Evolutionary conservation across 1,140 invertebrate genomes (phyloP), one percentile per base, ranked within the genome.

Genomic region (Myzus persicae): DNA sequence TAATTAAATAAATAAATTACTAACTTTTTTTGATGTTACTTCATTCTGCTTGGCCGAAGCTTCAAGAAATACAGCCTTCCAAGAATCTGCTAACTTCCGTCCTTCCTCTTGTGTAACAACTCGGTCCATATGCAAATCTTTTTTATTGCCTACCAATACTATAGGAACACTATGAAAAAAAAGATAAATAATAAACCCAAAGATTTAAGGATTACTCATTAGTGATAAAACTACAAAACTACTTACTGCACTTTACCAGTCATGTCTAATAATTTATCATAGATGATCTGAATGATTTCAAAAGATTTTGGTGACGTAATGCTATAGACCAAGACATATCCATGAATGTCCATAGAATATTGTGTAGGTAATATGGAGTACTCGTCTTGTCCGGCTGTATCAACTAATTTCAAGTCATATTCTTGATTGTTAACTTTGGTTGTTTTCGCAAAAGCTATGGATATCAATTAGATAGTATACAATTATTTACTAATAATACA

Each of bases 311-410:
- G 96, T 94, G 98, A 99, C 91, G 98, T 99, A 95, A 99, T 99
- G 93, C 98, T 99, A 95, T 99, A 99, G 1, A 99, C 99, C 91
- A 99, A 96, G 40, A 99, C 98, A 96, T 99, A 99, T 93, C 99
- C 99, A 96, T 99, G 98, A 94, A 99, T 99, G 95, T 99, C 99
- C 97, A 99, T 99, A 93, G 98, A 98, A 96, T 99, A 99, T 95
- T 99, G 98, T 76, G 98, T 97, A 36, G 99, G 99, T 95, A 99
- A 98, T 96, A 99, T 98, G 93, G 98, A 99, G 95, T 99, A 99
- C 95, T 99, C 99, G 96, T 99, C 99, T 96, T 99, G 98, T 89
- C 99, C 99, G 94, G 99, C 99, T 88, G 99, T 99, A 95, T 99
- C 99, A 54, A 99, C 98, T 91, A 99, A 95, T 95, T 99, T 98